Percentiles rank a stretch among this genome's conserved stretches.
These are phyloP conservation scores for Lasioglossum villosulum DNA, from an alignment of 2,888 invertebrate genomes.

Conservation along the genomic window DNA sequence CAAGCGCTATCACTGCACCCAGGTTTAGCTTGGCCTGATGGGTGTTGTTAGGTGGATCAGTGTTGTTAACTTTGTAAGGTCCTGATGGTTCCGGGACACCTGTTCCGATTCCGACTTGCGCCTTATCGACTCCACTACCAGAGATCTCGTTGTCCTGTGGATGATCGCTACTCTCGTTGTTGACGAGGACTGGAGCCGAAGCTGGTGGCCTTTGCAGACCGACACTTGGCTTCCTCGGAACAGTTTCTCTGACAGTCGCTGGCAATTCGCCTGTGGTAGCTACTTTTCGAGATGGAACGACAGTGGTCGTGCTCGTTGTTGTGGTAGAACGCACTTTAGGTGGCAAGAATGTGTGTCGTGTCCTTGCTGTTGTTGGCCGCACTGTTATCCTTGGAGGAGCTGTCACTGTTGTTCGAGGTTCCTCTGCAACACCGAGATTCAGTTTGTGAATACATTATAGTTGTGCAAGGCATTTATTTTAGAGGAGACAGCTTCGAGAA, in stretches of 20 bases:
- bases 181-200: conserved; percentile 70
- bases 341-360: conserved; percentile 79
- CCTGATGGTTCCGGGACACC: conserved; percentile 85
- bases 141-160: conserved; percentile 93
- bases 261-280: conserved; percentile 74
- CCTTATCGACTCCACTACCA: conserved; percentile 83
- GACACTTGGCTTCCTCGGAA: conserved; percentile 77
- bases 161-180: conserved; percentile 86
- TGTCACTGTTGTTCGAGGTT: conserved; percentile 83
- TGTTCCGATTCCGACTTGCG: conserved; percentile 79
- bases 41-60: conserved; percentile 74
- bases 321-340: conserved; percentile 77
- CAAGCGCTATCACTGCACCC: conserved; percentile 94
- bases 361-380: conserved; percentile 81
- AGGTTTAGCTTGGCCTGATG: conserved; percentile 90
- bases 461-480: background rate
- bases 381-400: conserved; percentile 73
- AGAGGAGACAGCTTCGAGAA: background rate
- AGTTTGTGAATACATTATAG: background rate
- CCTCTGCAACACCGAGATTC: conserved; percentile 82
- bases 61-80: conserved; percentile 86
- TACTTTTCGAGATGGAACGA: conserved; percentile 66
- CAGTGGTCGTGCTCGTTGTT: conserved; percentile 73
- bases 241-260: conserved; percentile 80
- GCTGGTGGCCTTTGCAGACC: conserved; percentile 76